A percentile compares a stretch with the other conserved stretches of the same genome.
Conservation (phyloP, 2,113 vertebrate species). For the Acanthochromis polyacanthus region DNA sequence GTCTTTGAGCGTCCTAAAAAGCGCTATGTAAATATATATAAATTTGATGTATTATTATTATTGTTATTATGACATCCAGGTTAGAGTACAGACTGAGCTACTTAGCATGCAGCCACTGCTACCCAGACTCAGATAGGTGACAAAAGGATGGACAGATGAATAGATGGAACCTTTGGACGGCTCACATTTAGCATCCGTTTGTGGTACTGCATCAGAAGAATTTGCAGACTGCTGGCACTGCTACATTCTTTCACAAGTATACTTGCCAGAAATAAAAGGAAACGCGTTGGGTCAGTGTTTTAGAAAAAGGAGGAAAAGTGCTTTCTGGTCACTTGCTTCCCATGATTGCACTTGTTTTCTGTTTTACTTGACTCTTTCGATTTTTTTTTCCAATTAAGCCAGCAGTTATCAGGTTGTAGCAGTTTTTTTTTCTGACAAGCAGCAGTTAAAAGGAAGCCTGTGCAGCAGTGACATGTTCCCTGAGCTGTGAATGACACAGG, state of each 20-base stretch:
- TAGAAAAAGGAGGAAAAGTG: neutral
- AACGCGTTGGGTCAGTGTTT: neutral
- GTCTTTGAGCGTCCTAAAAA: too few species aligned
- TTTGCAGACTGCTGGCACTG: neutral
- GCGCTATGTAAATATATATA: too few species aligned
- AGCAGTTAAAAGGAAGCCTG: neutral
- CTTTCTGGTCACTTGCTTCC: neutral
- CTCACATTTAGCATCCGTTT: too few species aligned
- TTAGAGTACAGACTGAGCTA: too few species aligned
- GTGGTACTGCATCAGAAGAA: too few species aligned
- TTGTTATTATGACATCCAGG: too few species aligned
- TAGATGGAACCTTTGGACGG: too few species aligned
- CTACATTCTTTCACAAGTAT: neutral
- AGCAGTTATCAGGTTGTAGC: neutral
- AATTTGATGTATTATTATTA: too few species aligned
- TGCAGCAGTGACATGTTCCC: neutral
- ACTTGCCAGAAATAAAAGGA: slow-evolving; percentile 3
- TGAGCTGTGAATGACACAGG: neutral
- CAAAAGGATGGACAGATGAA: too few species aligned
- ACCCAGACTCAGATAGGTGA: too few species aligned
- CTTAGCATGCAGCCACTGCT: too few species aligned
- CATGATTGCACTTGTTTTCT: neutral
- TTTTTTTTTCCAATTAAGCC: slow-evolving; percentile 1
- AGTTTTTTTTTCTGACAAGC: neutral
- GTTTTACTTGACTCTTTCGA: neutral